Evolutionary conservation across 2,113 vertebrate species (phyloP).

Genomic region (Megalops atlanticus): DNA sequence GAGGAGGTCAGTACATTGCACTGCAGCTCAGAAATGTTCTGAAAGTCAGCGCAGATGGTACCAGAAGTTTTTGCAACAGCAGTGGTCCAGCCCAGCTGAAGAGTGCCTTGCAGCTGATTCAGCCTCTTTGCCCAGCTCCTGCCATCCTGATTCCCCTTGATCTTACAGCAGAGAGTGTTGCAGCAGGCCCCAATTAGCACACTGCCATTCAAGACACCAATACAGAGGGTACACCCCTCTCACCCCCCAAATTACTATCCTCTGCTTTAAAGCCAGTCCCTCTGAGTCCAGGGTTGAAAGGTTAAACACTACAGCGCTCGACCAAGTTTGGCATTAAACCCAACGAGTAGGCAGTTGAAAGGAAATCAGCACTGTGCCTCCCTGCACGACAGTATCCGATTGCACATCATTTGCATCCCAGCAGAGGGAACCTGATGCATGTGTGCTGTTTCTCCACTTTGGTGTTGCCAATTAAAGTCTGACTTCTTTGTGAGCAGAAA

Average conservation of each 20-base stretch:
- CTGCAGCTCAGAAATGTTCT: background rate
- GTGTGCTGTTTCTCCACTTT: slow-evolving; percentile 42
- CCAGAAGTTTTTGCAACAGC: background rate
- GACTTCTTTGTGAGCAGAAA: slow-evolving; percentile 59
- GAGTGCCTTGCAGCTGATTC: slow-evolving; percentile 59
- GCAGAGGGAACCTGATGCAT: slow-evolving; percentile 33
- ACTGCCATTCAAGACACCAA: slow-evolving; percentile 59
- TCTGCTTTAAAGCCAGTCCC: slow-evolving; percentile 56
- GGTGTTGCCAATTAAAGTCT: slow-evolving; percentile 67
- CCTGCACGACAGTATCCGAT: background rate
- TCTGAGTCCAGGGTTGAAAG: slow-evolving; percentile 48
- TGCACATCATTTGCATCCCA: slow-evolving; percentile 49
- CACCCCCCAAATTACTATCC: slow-evolving; percentile 51
- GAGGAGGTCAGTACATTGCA: background rate
- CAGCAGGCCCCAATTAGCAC: slow-evolving; percentile 65
- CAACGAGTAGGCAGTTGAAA: slow-evolving; percentile 53
- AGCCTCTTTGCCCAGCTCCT: slow-evolving; percentile 40
- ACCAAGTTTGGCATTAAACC: slow-evolving; percentile 57
- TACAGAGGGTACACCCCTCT: slow-evolving; percentile 44
- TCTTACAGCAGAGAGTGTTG: slow-evolving; percentile 53
- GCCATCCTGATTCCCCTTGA: slow-evolving; percentile 50
- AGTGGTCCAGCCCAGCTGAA: slow-evolving; percentile 43
- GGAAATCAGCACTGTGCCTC: slow-evolving; percentile 30
- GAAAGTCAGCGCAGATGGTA: slow-evolving; percentile 20
- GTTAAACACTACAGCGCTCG: slow-evolving; percentile 64